Percentiles rank a stretch among this genome's conserved stretches.
Evolutionary conservation across 2,797 vertebrate species (phyloP).

Genomic region (Sebastes baramenuke): DNA sequence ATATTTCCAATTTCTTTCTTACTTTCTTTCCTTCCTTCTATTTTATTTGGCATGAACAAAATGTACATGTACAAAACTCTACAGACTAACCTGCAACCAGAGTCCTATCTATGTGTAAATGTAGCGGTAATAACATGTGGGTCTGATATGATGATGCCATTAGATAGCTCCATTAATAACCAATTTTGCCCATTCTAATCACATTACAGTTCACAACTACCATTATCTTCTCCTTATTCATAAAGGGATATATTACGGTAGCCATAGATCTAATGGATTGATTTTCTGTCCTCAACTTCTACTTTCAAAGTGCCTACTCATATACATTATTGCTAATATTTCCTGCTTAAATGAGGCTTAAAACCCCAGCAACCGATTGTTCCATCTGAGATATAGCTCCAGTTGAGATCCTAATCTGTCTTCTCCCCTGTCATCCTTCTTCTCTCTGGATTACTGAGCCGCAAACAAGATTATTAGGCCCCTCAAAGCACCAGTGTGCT

Average conservation of each 20-base stretch:
- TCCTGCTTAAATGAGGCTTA: conserved; percentile 9
- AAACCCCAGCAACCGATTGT: conserved; percentile 22
- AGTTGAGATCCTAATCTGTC: conserved; percentile 51
- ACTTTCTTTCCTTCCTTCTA: neutral
- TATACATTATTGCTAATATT: neutral
- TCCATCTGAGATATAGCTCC: conserved; percentile 7
- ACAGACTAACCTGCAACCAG: neutral
- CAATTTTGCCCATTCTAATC: neutral
- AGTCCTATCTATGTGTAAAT: neutral
- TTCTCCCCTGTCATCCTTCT: conserved; percentile 57
- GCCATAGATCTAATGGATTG: neutral
- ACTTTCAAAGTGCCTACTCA: neutral
- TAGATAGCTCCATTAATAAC: neutral
- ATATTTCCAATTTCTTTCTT: neutral
- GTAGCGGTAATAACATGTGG: neutral
- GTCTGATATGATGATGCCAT: neutral
- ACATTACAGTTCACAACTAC: neutral
- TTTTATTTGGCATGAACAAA: neutral
- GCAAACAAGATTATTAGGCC: conserved; percentile 73
- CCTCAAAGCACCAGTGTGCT: conserved; percentile 62
- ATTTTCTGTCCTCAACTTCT: neutral
- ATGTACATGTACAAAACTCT: neutral
- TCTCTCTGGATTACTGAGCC: conserved; percentile 71
- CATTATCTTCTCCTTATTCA: neutral
- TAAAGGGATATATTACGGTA: neutral